These are phyloP conservation scores for Heterotilapia buettikoferi DNA, from an alignment of 2,113 vertebrate species.

Conservation along the genomic window DNA sequence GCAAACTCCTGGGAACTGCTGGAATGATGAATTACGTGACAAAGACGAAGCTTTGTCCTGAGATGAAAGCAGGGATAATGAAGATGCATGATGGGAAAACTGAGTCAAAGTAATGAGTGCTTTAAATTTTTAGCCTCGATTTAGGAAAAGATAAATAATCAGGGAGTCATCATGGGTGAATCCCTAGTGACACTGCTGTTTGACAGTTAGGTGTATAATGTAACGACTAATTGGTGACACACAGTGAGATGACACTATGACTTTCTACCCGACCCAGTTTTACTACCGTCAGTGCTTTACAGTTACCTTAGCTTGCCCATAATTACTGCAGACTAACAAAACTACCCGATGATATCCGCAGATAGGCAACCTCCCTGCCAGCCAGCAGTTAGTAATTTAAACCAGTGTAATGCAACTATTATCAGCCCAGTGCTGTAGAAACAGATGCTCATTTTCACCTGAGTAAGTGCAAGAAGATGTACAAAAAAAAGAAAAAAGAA, in stretches of 20 bases:
- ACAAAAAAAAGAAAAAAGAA: not conserved
- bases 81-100: not conserved
- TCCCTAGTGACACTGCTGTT: accelerated
- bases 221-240: not conserved
- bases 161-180: not conserved
- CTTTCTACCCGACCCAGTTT: not conserved
- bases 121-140: not conserved
- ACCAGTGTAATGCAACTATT: not conserved
- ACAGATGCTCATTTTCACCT: not conserved
- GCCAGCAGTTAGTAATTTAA: not conserved
- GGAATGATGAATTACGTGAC: constrained; percentile 25
- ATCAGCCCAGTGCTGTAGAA: not conserved
- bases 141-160: not conserved
- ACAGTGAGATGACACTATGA: accelerated
- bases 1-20: constrained; percentile 29
- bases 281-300: not conserved
- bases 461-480: not conserved
- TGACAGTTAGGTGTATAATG: not conserved
- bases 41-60: constrained; percentile 13
- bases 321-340: not conserved
- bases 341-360: accelerated
- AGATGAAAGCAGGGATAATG: constrained; percentile 27
- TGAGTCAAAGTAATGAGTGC: not conserved
- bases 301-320: not conserved
- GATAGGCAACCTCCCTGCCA: not conserved